Evolutionary conservation across 2,113 vertebrate species (phyloP), one percentile per base, ranked within the genome.

Genomic region (Suncus etruscus): DNA sequence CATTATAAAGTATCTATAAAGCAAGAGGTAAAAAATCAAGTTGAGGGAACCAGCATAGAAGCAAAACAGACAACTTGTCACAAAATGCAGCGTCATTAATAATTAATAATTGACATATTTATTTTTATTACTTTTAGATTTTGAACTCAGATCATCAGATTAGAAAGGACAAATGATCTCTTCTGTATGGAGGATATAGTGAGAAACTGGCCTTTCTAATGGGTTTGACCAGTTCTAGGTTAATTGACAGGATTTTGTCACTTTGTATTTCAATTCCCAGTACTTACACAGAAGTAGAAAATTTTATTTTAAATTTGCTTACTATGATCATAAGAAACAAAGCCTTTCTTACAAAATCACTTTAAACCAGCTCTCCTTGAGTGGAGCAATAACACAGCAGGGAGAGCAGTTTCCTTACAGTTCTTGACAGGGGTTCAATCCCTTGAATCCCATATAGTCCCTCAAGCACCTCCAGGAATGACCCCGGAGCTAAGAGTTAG

Each of bases 1-100:
- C 98, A 99, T 99, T 48, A 98, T 92, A 2, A 20, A 58, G n/a
- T 99, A 99, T 94, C 99, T 99, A 95, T 11, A 95, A 94, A 86
- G 92, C 31, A 95, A 93, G 1, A 58, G 32, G 58, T 73, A 15
- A 85, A 68, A 45, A 16, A 82, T 29, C 58, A 31, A 22, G 27
- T 2, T 80, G 84, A 93, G 48, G 45, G 25, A 58, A 77, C 9
- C 11, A 1, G 6, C 81, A 51, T 6, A 39, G 39, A 65, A 94
- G n/a, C 16, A 31, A 73, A 61, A 47, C 0, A 24, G 14, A 15
- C 29, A 8, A 1, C 45, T 63, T n/a, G 32, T 61, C 3, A 51
- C 11, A 1, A 22, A 24, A 70, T 1, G 10, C 54, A 77, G 47
- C 14, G 31, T 24, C 39, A 10, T 39, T 31, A 29, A 20, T 12